Evolutionary conservation across 2,797 vertebrate genomes (phyloP), one percentile per base, ranked within the genome.

Genomic region (Trichosurus vulpecula): DNA sequence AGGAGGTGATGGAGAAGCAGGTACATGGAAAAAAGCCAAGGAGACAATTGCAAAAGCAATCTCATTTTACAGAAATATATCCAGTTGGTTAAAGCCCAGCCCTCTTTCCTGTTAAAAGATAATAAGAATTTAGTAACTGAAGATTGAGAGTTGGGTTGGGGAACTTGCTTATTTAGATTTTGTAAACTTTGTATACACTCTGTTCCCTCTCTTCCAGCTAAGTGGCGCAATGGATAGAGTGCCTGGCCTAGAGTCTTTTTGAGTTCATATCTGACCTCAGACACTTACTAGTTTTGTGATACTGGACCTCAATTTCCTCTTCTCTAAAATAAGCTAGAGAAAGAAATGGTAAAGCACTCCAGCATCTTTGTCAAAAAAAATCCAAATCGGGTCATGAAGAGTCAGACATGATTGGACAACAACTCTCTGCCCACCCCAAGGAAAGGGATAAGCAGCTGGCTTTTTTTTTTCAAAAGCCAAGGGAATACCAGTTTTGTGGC

Each of bases 21-120:
- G 90, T 93, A 90, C 31, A 6, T 93, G 95, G 92, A 31, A 47
- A 91, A n/a, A 95, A 35, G 47, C 91, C 96, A 94, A 96, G 47
- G 94, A 30, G 52, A 89, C 51, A 54, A 93, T 30, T 22, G 8
- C n/a, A 94, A 93, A 92, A 92, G 92, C 30, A 95, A n/a, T 74
- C 90, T 91, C 27, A 14, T 61, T 29, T 22, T 13, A 4, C 14
- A n/a, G 87, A 92, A 93, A 57, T 52, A 61, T 27, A 0, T 0
- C 41, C 12, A 58, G 56, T 96, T 61, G 90, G 25, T 2, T 95
- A 58, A 92, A 91, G 52, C 56, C 52, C 61, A 94, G 57, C 91
- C n/a, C 10, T 91, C n/a, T 95, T 92, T 97, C 52, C 53, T 92
- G 2, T 52, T 94, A 90, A 58, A 92, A 96, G 55, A 56, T 54